Evolutionary conservation across 2,797 vertebrate genomes (phyloP).

Genomic region (Platalea minor): DNA sequence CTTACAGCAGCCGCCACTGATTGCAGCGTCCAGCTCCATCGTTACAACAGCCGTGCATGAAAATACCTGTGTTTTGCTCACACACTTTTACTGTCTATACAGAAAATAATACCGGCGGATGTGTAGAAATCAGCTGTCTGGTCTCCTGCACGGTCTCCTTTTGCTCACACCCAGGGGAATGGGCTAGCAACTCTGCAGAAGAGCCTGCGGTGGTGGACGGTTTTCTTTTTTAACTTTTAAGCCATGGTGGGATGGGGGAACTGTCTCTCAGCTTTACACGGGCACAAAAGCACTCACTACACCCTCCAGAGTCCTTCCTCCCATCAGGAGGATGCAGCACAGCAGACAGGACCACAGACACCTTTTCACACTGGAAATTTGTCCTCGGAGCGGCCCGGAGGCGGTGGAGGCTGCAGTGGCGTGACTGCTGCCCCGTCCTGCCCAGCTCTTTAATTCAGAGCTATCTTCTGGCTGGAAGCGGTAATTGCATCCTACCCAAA

Average conservation of each 20-base stretch:
- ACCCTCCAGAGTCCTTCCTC: background rate
- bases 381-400: accelerated
- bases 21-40: background rate
- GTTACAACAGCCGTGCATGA: background rate
- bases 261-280: background rate
- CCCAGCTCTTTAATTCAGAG: background rate
- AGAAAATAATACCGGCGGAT: background rate
- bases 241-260: background rate
- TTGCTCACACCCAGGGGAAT: background rate
- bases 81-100: background rate
- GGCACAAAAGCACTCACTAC: background rate
- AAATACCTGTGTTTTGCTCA: background rate
- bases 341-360: background rate
- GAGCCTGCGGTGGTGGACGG: background rate
- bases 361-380: background rate
- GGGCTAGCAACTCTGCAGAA: background rate
- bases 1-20: background rate
- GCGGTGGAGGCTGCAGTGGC: background rate
- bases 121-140: background rate
- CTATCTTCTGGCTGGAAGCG: background rate
- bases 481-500: background rate
- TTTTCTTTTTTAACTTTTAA: background rate
- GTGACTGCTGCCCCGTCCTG: accelerated
- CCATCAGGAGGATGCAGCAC: background rate
- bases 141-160: background rate